A percentile compares a stretch with the other conserved stretches of the same genome.
Conservation (phyloP, 2,797 vertebrate species). For the Mastacembelus armatus region DNA sequence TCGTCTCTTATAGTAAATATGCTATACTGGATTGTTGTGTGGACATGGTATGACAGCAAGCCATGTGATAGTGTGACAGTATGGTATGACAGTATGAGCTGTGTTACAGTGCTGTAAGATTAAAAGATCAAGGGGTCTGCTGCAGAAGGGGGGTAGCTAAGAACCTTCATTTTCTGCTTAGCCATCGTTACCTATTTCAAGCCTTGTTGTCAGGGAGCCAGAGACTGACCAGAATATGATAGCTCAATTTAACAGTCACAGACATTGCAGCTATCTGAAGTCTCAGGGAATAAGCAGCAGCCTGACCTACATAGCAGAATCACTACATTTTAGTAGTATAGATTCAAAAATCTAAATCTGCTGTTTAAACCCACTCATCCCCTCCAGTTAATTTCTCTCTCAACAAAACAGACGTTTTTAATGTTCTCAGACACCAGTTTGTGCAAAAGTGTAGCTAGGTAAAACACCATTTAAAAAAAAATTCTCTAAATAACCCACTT, state of each 20-base stretch:
- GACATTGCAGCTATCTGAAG: background rate
- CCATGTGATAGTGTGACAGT: too few relatives aligned
- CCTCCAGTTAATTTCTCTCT: too few relatives aligned
- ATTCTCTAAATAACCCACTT: background rate
- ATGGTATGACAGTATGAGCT: too few relatives aligned
- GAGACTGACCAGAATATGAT: slow-evolving; percentile 16
- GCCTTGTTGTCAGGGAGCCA: slow-evolving; percentile 51
- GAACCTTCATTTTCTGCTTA: slow-evolving; percentile 55
- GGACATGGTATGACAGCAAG: too few relatives aligned
- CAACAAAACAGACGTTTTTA: background rate
- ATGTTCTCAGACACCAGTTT: background rate
- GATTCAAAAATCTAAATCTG: background rate
- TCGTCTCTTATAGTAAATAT: too few relatives aligned
- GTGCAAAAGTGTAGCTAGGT: background rate
- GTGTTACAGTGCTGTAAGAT: background rate
- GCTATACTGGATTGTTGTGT: too few relatives aligned
- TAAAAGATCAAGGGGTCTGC: background rate
- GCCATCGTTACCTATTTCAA: slow-evolving; percentile 67
- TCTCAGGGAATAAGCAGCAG: background rate
- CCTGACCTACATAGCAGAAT: background rate
- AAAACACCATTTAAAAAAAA: background rate
- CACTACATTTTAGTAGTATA: background rate
- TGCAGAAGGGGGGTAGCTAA: background rate
- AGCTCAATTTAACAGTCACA: background rate
- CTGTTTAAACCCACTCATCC: background rate